Percentiles rank a stretch among this genome's conserved stretches.
phyloP scores from a whole-genome alignment of 1,140 invertebrate species.

The Drosophila leontia region DNA sequence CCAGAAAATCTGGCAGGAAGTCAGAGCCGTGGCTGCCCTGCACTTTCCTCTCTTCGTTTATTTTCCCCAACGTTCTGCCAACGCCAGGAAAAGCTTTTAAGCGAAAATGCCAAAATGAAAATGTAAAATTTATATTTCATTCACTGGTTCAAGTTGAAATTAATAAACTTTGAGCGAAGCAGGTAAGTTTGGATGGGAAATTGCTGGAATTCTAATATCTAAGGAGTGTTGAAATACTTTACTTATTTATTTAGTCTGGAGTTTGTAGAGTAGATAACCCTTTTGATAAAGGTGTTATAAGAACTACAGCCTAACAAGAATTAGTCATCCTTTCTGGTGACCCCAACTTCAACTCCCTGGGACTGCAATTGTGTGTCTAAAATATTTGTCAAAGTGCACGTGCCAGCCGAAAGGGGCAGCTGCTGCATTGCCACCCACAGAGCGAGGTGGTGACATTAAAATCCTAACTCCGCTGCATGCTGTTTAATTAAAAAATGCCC shows the following conservation, averaged over 20 bases:
- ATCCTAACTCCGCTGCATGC: constrained; percentile 62
- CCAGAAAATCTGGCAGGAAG: constrained; percentile 67
- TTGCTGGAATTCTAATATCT: not conserved
- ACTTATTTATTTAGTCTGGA: no score
- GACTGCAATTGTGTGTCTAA: constrained; percentile 58
- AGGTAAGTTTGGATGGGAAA: not conserved
- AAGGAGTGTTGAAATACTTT: not conserved
- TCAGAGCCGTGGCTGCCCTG: constrained; percentile 48
- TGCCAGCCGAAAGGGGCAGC: constrained; percentile 35
- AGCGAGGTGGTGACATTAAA: constrained; percentile 70
- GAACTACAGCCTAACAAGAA: not conserved
- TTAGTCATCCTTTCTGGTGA: constrained; percentile 16
- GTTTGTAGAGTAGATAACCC: no score
- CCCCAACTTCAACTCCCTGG: not conserved
- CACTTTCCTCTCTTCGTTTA: constrained; percentile 15
- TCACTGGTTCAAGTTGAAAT: constrained; percentile 29
- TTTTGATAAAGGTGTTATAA: not conserved
- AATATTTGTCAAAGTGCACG: constrained; percentile 79
- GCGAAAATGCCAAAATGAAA: constrained; percentile 71
- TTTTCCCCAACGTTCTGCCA: constrained; percentile 17
- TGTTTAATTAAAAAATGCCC: constrained; percentile 83
- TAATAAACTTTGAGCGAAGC: constrained; percentile 16
- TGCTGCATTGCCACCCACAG: constrained; percentile 44
- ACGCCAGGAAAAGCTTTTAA: constrained; percentile 73
- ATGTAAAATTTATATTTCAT: constrained; percentile 59